These are phyloP conservation scores for Drosophila mettleri DNA, from an alignment of 2,888 invertebrate genomes.

Conservation along the genomic window DNA sequence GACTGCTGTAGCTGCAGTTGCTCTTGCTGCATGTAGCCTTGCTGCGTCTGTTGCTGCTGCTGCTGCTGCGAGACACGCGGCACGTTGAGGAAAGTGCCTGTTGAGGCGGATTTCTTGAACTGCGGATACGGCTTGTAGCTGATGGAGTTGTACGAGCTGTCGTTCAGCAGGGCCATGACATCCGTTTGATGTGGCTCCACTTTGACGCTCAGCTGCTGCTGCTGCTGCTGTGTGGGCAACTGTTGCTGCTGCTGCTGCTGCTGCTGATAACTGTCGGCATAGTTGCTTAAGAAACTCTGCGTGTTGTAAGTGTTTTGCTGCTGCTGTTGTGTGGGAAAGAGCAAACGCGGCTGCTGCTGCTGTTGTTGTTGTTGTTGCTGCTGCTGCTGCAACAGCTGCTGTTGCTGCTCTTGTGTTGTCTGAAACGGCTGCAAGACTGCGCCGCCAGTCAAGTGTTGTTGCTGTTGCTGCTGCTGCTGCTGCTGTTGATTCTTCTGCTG, in stretches of 20 bases:
- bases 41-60: slow-evolving; percentile 58
- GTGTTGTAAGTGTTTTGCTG: slow-evolving; percentile 51
- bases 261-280: slow-evolving; percentile 62
- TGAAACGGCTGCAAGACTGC: slow-evolving; percentile 69
- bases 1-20: slow-evolving; percentile 69
- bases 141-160: slow-evolving; percentile 54
- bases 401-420: slow-evolving; percentile 74
- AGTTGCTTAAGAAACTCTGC: slow-evolving; percentile 55
- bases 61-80: slow-evolving; percentile 66
- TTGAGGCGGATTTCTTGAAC: slow-evolving; percentile 83
- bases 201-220: slow-evolving; percentile 77
- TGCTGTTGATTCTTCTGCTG: slow-evolving; percentile 81
- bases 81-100: slow-evolving; percentile 82
- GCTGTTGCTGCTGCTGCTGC: slow-evolving; percentile 76
- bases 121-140: slow-evolving; percentile 83
- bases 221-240: slow-evolving; percentile 21
- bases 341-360: slow-evolving; percentile 59
- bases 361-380: slow-evolving; percentile 50
- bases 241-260: slow-evolving; percentile 65
- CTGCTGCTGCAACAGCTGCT: slow-evolving; percentile 53
- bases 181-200: slow-evolving; percentile 78
- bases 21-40: slow-evolving; percentile 69
- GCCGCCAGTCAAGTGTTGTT: slow-evolving; percentile 63
- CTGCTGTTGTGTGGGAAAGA: slow-evolving; percentile 61
- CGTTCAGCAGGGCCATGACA: slow-evolving; percentile 75